Evolutionary conservation across 2,113 vertebrate genomes (phyloP).

Genomic region (Ardeotis arabs): DNA sequence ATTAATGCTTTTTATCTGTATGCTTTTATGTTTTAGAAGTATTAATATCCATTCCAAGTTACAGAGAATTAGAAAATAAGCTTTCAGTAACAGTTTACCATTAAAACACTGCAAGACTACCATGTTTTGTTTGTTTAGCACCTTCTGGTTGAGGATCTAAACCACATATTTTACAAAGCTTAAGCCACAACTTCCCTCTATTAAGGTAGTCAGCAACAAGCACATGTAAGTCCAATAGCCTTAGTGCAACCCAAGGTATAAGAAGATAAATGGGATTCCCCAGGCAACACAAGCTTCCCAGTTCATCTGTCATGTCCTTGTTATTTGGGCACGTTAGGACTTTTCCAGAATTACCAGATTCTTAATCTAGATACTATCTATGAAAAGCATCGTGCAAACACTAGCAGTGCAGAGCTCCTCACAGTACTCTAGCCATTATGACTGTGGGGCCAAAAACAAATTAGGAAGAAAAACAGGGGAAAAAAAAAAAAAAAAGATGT

Average conservation of each 20-base stretch:
- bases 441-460: not conserved
- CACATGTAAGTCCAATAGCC: not conserved
- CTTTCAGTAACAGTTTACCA: not conserved
- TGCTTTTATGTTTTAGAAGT: not conserved
- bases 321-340: not conserved
- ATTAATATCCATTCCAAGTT: not conserved
- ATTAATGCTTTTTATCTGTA: not conserved
- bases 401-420: not conserved
- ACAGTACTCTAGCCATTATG: not conserved
- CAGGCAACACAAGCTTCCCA: not conserved
- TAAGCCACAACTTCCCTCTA: not conserved
- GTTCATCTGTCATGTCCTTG: accelerated
- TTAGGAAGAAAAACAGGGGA: not conserved
- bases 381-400: not conserved
- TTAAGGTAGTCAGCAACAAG: not conserved
- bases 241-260: not conserved
- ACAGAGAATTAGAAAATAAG: not conserved
- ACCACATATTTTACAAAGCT: not conserved
- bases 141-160: not conserved
- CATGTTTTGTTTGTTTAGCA: not conserved
- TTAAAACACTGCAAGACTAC: not conserved
- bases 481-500: no score
- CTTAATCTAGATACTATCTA: not conserved
- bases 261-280: not conserved
- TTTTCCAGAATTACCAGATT: not conserved